phyloP scores from a whole-genome alignment of 2,797 vertebrate species.

The Pipistrellus nathusii region DNA sequence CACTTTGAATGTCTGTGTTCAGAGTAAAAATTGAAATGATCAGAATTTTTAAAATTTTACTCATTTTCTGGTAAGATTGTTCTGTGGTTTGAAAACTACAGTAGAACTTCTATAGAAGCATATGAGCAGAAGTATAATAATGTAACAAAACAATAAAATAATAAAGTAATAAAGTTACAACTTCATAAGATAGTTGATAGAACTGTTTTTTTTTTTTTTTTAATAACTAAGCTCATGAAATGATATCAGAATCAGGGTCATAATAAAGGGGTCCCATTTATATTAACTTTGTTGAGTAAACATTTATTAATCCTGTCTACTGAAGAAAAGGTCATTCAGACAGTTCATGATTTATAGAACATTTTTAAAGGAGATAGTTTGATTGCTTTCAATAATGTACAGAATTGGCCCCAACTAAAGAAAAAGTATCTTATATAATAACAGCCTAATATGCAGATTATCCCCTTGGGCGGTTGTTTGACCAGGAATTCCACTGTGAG shows the following conservation, averaged over 20 bases:
- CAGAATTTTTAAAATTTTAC: constrained; percentile 33
- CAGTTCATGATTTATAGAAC: not conserved
- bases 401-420: not conserved
- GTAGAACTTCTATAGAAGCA: not conserved
- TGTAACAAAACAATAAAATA: constrained; percentile 55
- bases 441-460: no score
- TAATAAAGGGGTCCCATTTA: constrained; percentile 39
- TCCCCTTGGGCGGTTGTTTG: no score
- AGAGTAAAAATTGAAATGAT: constrained; percentile 30
- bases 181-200: constrained; percentile 8
- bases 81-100: constrained; percentile 21
- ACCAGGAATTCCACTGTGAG: no score
- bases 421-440: not conserved
- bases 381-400: not conserved
- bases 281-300: constrained; percentile 57
- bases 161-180: constrained; percentile 13
- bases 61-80: constrained; percentile 7
- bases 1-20: not conserved
- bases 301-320: constrained; percentile 46
- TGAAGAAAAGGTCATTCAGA: not conserved
- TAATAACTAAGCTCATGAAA: constrained; percentile 55
- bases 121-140: not conserved
- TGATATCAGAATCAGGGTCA: constrained; percentile 56
- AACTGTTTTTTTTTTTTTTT: not conserved
- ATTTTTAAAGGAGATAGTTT: constrained; percentile 41